These are phyloP conservation scores for Philereme vetulata DNA, from an alignment of 2,888 invertebrate genomes.

Conservation along the genomic window DNA sequence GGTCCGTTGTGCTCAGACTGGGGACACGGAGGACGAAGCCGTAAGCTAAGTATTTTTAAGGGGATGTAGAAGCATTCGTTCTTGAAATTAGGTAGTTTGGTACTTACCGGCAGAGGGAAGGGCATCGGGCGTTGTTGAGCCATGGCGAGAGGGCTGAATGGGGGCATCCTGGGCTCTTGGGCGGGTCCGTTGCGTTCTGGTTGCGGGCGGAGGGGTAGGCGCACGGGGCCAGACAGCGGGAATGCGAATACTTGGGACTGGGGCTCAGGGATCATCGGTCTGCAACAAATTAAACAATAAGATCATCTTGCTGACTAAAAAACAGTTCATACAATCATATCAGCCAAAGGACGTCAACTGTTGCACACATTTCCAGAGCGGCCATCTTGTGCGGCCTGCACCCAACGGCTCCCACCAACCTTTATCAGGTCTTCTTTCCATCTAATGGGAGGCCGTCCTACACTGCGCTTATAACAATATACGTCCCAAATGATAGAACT, in stretches of 20 bases:
- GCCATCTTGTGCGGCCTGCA: too few relatives aligned
- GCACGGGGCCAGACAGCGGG: conserved; percentile 76
- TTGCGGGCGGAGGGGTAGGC: conserved; percentile 73
- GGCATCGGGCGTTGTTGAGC: conserved; percentile 60
- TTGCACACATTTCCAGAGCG: too few relatives aligned
- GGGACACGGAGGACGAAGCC: conserved; percentile 55
- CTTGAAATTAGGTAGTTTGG: not conserved
- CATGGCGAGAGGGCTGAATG: conserved; percentile 51
- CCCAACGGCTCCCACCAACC: too few relatives aligned
- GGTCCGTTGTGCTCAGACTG: conserved; percentile 55
- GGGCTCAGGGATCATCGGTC: conserved; percentile 75
- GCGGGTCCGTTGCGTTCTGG: conserved; percentile 55
- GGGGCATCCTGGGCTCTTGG: conserved; percentile 61
- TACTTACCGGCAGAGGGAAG: conserved; percentile 75
- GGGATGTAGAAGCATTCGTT: not conserved
- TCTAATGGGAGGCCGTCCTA: too few relatives aligned
- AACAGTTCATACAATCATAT: not conserved
- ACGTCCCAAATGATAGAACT: too few relatives aligned
- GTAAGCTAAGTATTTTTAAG: not conserved
- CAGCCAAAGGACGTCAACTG: too few relatives aligned
- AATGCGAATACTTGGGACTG: conserved; percentile 80
- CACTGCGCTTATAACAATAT: too few relatives aligned
- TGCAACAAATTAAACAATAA: conserved; percentile 38
- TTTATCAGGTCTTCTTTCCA: too few relatives aligned
- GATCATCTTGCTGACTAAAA: not conserved